Percentiles rank a stretch among this genome's conserved stretches.
Conservation (phyloP, 1,140 invertebrate genomes). For the Triops longicaudatus region DNA sequence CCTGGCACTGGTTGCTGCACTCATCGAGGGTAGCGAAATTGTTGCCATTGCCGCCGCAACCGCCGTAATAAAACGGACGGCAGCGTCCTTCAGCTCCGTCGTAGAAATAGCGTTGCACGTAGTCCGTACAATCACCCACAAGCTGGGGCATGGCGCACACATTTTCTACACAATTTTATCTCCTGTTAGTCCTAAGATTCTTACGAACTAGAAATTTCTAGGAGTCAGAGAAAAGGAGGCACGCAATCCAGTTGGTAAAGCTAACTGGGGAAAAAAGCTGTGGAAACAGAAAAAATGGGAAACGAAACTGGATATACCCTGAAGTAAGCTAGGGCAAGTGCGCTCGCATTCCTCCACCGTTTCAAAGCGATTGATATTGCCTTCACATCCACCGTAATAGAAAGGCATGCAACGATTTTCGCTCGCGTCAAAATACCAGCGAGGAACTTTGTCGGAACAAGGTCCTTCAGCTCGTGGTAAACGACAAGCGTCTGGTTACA, state of each 20-base stretch:
- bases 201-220: neutral
- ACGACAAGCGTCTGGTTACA: slow-evolving; percentile 59
- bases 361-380: slow-evolving; percentile 80
- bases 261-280: slow-evolving; percentile 4
- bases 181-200: slow-evolving; percentile 16
- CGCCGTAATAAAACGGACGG: slow-evolving; percentile 68
- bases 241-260: slow-evolving; percentile 1
- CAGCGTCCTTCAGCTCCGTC: slow-evolving; percentile 62
- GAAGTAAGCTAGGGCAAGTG: slow-evolving; percentile 53
- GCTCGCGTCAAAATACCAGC: slow-evolving; percentile 76
- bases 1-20: slow-evolving; percentile 54
- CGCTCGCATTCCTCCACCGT: slow-evolving; percentile 64
- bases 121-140: slow-evolving; percentile 68
- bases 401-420: slow-evolving; percentile 87
- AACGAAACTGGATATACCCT: neutral
- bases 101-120: slow-evolving; percentile 71
- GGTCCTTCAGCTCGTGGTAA: slow-evolving; percentile 66
- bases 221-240: neutral
- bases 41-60: slow-evolving; percentile 71
- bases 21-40: slow-evolving; percentile 60
- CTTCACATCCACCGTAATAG: slow-evolving; percentile 86
- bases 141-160: slow-evolving; percentile 60
- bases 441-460: slow-evolving; percentile 63
- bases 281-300: neutral
- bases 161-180: slow-evolving; percentile 24